Evolutionary conservation across 2,888 invertebrate species (phyloP).

Genomic region (Machimus atricapillus): DNA sequence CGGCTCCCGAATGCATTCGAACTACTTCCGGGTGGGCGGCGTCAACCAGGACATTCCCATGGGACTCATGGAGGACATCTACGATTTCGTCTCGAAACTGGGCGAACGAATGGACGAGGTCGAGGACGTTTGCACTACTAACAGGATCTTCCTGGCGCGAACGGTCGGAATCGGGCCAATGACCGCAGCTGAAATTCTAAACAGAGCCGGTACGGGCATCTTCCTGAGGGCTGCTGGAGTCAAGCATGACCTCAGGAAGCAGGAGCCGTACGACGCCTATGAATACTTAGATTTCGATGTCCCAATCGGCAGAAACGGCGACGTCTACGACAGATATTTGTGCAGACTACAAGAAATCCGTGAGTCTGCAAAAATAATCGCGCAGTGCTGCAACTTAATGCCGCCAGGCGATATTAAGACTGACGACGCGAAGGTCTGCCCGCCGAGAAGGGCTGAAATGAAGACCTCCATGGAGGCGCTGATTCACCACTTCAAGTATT

Average conservation of each 20-base stretch:
- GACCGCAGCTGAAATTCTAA: constrained; percentile 77
- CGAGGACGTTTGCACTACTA: constrained; percentile 79
- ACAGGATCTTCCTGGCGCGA: constrained; percentile 76
- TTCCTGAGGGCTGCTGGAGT: constrained; percentile 83
- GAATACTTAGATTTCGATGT: constrained; percentile 84
- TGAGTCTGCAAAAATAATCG: constrained; percentile 78
- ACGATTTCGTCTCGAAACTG: constrained; percentile 72
- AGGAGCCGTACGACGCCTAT: constrained; percentile 85
- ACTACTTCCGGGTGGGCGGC: constrained; percentile 84
- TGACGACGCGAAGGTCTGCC: constrained; percentile 80
- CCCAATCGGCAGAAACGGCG: constrained; percentile 81
- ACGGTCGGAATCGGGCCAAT: constrained; percentile 78
- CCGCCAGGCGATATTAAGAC: constrained; percentile 78
- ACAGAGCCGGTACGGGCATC: constrained; percentile 75
- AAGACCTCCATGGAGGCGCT: constrained; percentile 86
- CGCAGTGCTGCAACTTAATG: constrained; percentile 84
- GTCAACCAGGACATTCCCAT: constrained; percentile 76
- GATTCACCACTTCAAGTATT: constrained; percentile 90
- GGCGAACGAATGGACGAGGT: constrained; percentile 82
- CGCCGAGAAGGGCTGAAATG: constrained; percentile 81
- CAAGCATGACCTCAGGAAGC: constrained; percentile 86
- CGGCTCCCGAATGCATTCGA: constrained; percentile 84
- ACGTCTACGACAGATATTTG: constrained; percentile 83
- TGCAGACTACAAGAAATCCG: constrained; percentile 75
- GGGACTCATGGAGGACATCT: constrained; percentile 81